Conservation (phyloP, 23 tunicate genomes). For the Oikopleura dioica region DNA sequence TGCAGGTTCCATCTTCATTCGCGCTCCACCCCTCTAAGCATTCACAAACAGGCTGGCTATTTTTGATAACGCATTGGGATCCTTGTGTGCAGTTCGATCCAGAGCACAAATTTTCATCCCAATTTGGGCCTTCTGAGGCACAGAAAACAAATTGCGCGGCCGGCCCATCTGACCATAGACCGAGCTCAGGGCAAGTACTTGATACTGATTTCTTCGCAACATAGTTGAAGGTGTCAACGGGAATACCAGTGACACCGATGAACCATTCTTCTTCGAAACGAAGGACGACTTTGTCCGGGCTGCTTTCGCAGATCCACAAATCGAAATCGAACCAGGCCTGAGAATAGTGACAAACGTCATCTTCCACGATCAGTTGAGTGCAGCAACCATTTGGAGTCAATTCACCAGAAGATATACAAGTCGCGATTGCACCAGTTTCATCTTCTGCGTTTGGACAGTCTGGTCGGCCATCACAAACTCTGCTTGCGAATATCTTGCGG, state of each 20-base stretch:
- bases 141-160: no score
- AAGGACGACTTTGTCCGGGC: not conserved
- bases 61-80: no score
- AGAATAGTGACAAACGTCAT: not conserved
- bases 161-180: not conserved
- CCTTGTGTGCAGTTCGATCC: no score
- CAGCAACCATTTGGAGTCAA: not conserved
- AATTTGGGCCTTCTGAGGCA: no score
- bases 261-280: not conserved
- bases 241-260: not conserved
- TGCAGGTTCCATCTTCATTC: no score
- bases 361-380: not conserved
- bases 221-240: not conserved
- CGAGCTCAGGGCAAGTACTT: not conserved
- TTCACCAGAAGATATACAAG: not conserved
- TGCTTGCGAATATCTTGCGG: not conserved
- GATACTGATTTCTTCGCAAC: not conserved
- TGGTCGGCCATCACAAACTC: not conserved
- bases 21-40: no score
- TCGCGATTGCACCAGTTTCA: not conserved
- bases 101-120: no score
- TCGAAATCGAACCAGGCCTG: not conserved
- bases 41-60: no score
- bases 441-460: not conserved
- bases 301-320: not conserved